Conservation (phyloP, 2,888 invertebrate genomes). For the Nomada lathburiana region DNA sequence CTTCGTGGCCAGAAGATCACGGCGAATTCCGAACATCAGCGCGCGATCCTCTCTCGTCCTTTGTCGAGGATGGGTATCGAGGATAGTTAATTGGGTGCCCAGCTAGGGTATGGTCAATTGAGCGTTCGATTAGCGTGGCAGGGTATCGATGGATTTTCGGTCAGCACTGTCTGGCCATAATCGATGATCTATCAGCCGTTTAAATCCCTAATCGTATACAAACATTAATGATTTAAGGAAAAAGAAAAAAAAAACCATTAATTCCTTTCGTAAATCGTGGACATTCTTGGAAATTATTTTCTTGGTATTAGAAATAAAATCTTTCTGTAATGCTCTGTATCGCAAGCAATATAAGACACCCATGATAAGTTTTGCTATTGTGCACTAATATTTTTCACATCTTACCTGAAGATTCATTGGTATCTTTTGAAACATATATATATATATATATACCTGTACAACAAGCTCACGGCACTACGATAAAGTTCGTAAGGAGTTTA, state of each 20-base stretch:
- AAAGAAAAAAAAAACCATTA: constrained; percentile 1
- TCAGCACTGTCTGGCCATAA: constrained; percentile 43
- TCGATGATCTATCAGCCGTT: constrained; percentile 41
- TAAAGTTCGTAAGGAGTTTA: constrained; percentile 68
- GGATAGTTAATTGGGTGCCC: constrained; percentile 52
- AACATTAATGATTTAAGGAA: background rate
- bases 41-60: constrained; percentile 37
- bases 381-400: too few relatives aligned
- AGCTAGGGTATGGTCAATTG: constrained; percentile 50
- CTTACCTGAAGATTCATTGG: too few relatives aligned
- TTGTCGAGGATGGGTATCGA: constrained; percentile 52
- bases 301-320: background rate
- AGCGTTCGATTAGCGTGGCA: constrained; percentile 57
- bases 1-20: constrained; percentile 48
- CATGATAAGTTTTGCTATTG: too few relatives aligned
- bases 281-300: background rate
- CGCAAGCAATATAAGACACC: too few relatives aligned
- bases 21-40: constrained; percentile 47
- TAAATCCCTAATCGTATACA: background rate
- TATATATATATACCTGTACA: background rate
- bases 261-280: background rate
- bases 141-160: constrained; percentile 54
- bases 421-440: constrained; percentile 56
- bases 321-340: background rate
- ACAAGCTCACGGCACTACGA: constrained; percentile 45